phyloP scores from a whole-genome alignment of 2,888 invertebrate species.

The Ormyrus thymus region DNA sequence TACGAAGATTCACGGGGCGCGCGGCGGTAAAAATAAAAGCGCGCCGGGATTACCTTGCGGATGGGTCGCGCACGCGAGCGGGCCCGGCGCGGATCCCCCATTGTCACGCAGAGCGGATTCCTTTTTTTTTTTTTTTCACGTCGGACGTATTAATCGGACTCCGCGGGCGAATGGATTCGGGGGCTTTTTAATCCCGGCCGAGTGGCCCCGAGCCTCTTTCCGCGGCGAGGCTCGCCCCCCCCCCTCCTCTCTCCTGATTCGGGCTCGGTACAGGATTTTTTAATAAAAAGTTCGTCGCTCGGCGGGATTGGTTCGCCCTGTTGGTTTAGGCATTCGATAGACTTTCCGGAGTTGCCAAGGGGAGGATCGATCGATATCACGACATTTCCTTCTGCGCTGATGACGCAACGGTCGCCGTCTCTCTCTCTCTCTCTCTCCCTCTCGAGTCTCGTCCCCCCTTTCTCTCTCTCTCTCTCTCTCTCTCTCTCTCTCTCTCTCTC shows the following conservation, averaged over 20 bases:
- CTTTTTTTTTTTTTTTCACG: no score
- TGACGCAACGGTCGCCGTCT: conserved; percentile 23
- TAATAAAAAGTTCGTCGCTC: conserved; percentile 32
- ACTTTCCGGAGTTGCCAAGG: conserved; percentile 14
- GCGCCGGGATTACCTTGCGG: no score
- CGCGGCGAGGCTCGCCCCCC: no score
- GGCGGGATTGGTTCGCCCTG: conserved; percentile 30
- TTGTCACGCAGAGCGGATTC: no score
- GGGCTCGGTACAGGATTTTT: not conserved
- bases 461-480: not conserved
- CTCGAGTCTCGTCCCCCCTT: not conserved
- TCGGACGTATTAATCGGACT: not conserved
- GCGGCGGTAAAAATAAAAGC: no score
- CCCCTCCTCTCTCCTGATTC: no score
- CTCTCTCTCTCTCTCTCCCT: not conserved
- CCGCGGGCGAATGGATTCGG: not conserved
- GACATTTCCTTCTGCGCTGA: conserved; percentile 32
- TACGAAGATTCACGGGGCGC: no score
- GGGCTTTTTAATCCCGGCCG: not conserved
- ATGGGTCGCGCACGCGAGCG: no score
- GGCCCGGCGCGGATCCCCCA: no score
- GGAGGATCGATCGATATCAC: conserved; percentile 36
- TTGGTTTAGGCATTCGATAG: conserved; percentile 36
- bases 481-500: not conserved
- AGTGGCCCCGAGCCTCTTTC: no score